Percentiles rank a stretch among this genome's conserved stretches.
Conservation (phyloP, 1,140 invertebrate species). For the Steinernema khuongi region DNA sequence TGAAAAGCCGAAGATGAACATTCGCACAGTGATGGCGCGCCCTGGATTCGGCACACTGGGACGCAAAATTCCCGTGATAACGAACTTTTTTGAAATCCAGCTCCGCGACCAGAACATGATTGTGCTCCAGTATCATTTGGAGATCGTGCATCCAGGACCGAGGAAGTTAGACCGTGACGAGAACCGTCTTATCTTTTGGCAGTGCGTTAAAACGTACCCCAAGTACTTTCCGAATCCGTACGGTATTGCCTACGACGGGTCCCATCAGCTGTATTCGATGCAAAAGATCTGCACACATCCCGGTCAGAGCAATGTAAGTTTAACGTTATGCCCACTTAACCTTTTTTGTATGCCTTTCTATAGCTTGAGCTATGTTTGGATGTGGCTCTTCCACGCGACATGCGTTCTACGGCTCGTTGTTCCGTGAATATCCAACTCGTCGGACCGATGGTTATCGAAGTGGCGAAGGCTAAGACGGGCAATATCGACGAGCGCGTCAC, state of each 20-base stretch:
- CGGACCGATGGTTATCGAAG: slow-evolving; percentile 38
- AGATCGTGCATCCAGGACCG: slow-evolving; percentile 35
- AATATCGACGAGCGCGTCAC: slow-evolving; percentile 36
- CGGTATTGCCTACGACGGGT: slow-evolving; percentile 44
- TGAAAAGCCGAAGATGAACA: slow-evolving; percentile 33
- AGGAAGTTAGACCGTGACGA: slow-evolving; percentile 42
- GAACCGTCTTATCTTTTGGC: slow-evolving; percentile 43
- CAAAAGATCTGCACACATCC: slow-evolving; percentile 4
- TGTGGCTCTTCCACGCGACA: slow-evolving; percentile 23
- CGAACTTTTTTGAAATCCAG: slow-evolving; percentile 37
- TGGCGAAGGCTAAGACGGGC: slow-evolving; percentile 29
- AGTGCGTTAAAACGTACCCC: slow-evolving; percentile 30
- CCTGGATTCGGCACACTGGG: slow-evolving; percentile 35
- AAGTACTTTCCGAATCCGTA: slow-evolving; percentile 40
- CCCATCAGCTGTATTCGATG: slow-evolving; percentile 37
- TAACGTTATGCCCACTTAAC: neutral
- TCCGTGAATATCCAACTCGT: slow-evolving; percentile 36
- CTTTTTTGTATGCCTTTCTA: neutral
- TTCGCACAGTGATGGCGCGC: slow-evolving; percentile 32
- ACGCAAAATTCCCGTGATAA: slow-evolving; percentile 26
- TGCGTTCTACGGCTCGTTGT: slow-evolving; percentile 20
- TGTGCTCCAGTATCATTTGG: slow-evolving; percentile 39
- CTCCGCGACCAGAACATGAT: slow-evolving; percentile 33
- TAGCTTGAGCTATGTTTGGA: slow-evolving; percentile 15
- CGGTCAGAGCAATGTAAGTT: neutral